These are phyloP conservation scores for Notamacropus eugenii DNA, from an alignment of 2,797 vertebrate species.

Conservation along the genomic window DNA sequence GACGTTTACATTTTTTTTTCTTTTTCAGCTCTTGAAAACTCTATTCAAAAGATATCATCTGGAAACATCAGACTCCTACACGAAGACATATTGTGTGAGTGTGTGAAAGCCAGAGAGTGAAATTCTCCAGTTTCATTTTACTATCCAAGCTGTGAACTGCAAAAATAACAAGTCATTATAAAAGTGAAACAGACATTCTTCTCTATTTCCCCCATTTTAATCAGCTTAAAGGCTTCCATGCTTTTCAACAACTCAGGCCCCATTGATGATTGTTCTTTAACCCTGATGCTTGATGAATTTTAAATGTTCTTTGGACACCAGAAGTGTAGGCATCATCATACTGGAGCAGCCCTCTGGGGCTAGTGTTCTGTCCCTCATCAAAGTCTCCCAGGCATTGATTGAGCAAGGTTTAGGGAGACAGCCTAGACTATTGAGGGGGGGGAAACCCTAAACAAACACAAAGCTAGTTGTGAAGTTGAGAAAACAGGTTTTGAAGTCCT, in stretches of 20 bases:
- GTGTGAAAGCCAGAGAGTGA: slow-evolving; percentile 53
- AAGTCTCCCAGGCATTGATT: not conserved
- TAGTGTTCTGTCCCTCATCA: not conserved
- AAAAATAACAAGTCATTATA: slow-evolving; percentile 74
- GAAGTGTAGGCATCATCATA: not conserved
- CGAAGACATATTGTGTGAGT: slow-evolving; percentile 28
- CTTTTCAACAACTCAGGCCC: slow-evolving; percentile 49
- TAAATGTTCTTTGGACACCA: slow-evolving; percentile 51
- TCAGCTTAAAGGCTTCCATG: slow-evolving; percentile 67
- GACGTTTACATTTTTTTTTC: slow-evolving; percentile 30
- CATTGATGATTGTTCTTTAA: slow-evolving; percentile 33
- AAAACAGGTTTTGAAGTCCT: not conserved
- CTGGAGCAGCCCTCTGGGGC: not conserved
- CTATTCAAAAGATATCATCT: slow-evolving; percentile 48
- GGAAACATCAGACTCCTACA: slow-evolving; percentile 51
- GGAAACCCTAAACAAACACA: not conserved
- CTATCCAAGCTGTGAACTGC: slow-evolving; percentile 66
- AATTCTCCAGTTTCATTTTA: slow-evolving; percentile 58
- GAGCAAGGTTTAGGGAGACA: not conserved
- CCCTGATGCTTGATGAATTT: slow-evolving; percentile 55
- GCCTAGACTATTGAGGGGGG: not conserved
- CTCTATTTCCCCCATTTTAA: slow-evolving; percentile 66
- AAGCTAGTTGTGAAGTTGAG: not conserved
- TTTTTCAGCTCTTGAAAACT: slow-evolving; percentile 43
- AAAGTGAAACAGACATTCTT: slow-evolving; percentile 66